Conservation (phyloP, 2,113 vertebrate species). For the Vulpes ferrilata region DNA sequence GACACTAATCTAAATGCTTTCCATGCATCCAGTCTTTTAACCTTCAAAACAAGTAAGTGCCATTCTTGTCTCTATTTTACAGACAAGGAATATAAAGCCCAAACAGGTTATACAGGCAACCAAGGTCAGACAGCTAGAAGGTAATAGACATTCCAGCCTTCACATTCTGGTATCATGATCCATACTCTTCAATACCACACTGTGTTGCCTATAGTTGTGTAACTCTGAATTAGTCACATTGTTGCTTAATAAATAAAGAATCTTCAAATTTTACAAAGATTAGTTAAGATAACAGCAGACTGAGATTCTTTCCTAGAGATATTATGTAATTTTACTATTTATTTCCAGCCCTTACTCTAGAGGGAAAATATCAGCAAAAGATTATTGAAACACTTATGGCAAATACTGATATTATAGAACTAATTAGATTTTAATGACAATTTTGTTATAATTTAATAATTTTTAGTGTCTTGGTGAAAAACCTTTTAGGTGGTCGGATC, state of each 20-base stretch:
- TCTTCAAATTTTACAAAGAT: not conserved
- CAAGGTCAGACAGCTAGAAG: not conserved
- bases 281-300: not conserved
- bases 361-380: not conserved
- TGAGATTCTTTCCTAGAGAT: not conserved
- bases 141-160: not conserved
- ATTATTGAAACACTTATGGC: not conserved
- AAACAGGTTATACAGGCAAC: not conserved
- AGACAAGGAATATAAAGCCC: not conserved
- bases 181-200: not conserved
- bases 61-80: slow-evolving; percentile 13
- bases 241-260: not conserved
- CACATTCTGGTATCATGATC: not conserved
- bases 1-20: not conserved
- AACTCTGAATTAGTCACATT: not conserved
- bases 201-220: not conserved
- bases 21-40: not conserved
- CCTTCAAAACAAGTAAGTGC: not conserved
- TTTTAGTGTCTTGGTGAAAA: not conserved
- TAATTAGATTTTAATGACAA: not conserved
- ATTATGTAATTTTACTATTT: not conserved
- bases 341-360: not conserved
- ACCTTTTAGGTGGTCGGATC: not conserved
- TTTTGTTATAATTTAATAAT: not conserved
- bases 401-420: not conserved